Conservation (phyloP, 2,888 invertebrate species). For the Ethmia dodecea region DNA sequence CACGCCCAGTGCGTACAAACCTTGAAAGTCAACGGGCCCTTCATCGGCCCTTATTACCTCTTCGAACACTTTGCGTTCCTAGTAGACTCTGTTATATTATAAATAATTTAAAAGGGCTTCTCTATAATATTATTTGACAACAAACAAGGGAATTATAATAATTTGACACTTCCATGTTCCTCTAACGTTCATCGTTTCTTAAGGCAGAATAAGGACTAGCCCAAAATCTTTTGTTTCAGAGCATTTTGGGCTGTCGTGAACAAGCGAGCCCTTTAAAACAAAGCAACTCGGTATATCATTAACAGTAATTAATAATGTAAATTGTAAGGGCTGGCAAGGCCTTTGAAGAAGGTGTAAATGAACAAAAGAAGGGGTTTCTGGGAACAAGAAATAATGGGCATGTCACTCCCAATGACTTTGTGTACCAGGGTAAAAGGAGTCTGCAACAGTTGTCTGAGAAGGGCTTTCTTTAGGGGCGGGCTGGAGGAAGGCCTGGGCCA, state of each 20-base stretch:
- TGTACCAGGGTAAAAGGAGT: slow-evolving; percentile 59
- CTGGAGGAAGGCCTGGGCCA: neutral
- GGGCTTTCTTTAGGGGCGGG: slow-evolving; percentile 23
- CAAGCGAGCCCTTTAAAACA: too few relatives aligned
- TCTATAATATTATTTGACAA: slow-evolving; percentile 38
- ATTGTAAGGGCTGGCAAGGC: slow-evolving; percentile 26
- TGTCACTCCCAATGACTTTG: slow-evolving; percentile 79
- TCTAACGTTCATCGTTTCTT: neutral
- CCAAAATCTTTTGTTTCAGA: too few relatives aligned
- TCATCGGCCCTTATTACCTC: slow-evolving; percentile 61
- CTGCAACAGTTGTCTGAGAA: slow-evolving; percentile 27
- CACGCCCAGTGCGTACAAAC: slow-evolving; percentile 72
- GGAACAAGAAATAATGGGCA: slow-evolving; percentile 74
- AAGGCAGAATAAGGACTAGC: too few relatives aligned
- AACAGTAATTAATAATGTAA: slow-evolving; percentile 49
- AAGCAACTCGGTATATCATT: slow-evolving; percentile 19
- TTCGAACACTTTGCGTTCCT: slow-evolving; percentile 54
- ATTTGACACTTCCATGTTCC: slow-evolving; percentile 6
- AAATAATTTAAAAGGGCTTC: slow-evolving; percentile 77
- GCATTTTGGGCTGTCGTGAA: too few relatives aligned
- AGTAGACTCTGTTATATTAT: slow-evolving; percentile 76
- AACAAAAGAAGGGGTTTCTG: slow-evolving; percentile 48
- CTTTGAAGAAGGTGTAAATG: slow-evolving; percentile 59
- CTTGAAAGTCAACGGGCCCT: slow-evolving; percentile 67
- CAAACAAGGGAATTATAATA: slow-evolving; percentile 16